phyloP scores from a whole-genome alignment of 2,113 vertebrate species.

The Naja naja region DNA sequence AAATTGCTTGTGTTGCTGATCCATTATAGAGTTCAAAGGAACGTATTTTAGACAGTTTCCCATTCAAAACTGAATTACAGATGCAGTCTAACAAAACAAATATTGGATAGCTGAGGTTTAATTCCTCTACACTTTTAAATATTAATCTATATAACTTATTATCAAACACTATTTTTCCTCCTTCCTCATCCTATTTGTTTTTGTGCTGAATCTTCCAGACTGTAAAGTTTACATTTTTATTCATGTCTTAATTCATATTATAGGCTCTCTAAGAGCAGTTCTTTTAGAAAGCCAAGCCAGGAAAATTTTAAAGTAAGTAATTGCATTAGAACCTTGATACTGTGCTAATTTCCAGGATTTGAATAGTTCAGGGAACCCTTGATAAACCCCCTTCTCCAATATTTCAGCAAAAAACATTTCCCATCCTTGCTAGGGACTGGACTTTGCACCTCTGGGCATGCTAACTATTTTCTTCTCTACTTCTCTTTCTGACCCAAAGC shows the following conservation, averaged over 20 bases:
- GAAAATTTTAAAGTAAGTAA: background rate
- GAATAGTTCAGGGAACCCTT: background rate
- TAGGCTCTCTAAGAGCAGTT: background rate
- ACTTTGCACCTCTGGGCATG: background rate
- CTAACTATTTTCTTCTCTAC: background rate
- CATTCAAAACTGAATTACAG: background rate
- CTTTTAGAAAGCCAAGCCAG: background rate
- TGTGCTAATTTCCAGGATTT: background rate
- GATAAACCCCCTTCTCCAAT: background rate
- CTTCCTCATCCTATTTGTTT: background rate
- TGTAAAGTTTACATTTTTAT: background rate
- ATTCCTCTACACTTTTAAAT: background rate
- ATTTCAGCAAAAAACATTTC: background rate
- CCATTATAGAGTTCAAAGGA: background rate
- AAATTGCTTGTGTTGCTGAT: background rate
- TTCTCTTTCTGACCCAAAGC: background rate
- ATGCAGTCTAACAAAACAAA: background rate
- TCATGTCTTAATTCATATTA: background rate
- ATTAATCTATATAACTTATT: background rate
- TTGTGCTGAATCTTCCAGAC: background rate
- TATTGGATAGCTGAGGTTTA: background rate
- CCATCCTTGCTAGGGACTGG: background rate
- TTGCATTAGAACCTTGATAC: background rate
- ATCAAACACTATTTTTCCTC: background rate
- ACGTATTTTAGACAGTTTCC: background rate